Evolutionary conservation across 2,888 invertebrate species (phyloP).

Genomic region (Mactromeris polynyma): DNA sequence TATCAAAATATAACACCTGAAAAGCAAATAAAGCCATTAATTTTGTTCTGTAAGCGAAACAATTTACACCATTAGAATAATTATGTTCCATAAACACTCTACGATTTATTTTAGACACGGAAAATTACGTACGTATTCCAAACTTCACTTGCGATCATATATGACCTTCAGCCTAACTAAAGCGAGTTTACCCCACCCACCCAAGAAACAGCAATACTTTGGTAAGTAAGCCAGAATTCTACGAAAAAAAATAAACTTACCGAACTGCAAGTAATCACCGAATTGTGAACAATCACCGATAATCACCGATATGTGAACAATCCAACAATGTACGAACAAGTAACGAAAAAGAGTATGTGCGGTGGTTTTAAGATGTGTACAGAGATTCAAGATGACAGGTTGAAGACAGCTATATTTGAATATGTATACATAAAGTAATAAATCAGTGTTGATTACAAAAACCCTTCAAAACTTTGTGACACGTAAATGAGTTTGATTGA

Average conservation of each 20-base stretch:
- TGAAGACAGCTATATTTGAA: constrained; percentile 63
- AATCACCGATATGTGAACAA: constrained; percentile 21
- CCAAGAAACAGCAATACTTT: neutral
- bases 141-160: too few species aligned
- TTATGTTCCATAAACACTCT: too few species aligned
- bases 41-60: too few species aligned
- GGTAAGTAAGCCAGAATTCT: neutral
- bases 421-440: constrained; percentile 50
- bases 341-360: constrained; percentile 10
- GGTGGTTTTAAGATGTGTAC: constrained; percentile 32
- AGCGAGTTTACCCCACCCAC: neutral
- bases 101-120: too few species aligned
- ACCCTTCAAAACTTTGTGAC: constrained; percentile 41
- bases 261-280: neutral
- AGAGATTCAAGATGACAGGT: constrained; percentile 36
- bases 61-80: too few species aligned
- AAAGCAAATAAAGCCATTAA: too few species aligned
- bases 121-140: too few species aligned
- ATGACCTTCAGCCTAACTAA: neutral
- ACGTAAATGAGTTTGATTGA: constrained; percentile 37
- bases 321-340: constrained; percentile 3
- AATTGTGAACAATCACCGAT: constrained; percentile 17
- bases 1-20: too few species aligned
- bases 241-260: neutral
- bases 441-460: constrained; percentile 47